Evolutionary conservation across 1,140 invertebrate genomes (phyloP).

Genomic region (Tenebrio molitor): DNA sequence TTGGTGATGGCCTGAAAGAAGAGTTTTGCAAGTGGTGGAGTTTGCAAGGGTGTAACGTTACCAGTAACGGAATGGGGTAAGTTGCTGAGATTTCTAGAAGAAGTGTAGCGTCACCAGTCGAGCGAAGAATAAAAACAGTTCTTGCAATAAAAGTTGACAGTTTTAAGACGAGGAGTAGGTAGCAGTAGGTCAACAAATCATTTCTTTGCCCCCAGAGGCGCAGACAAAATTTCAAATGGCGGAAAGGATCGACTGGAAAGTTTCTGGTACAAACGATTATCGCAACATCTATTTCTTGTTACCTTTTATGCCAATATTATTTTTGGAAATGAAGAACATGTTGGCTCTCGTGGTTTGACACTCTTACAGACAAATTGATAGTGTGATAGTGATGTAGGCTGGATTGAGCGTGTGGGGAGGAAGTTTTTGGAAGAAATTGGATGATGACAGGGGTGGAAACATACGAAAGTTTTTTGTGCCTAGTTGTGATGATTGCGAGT

Average conservation of each 20-base stretch:
- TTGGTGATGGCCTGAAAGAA: neutral
- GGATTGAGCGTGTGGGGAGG: too few relatives aligned
- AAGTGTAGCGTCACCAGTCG: neutral
- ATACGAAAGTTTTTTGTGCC: too few relatives aligned
- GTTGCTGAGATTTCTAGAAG: constrained; percentile 9
- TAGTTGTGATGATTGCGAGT: too few relatives aligned
- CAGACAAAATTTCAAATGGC: neutral
- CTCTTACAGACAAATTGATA: too few relatives aligned
- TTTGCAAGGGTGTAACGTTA: neutral
- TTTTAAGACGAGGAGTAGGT: neutral
- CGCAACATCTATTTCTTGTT: neutral
- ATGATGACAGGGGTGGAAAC: too few relatives aligned
- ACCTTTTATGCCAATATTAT: too few relatives aligned
- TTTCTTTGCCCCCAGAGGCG: neutral
- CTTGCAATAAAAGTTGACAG: neutral
- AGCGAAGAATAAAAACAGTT: constrained; percentile 2
- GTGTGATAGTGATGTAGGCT: too few relatives aligned
- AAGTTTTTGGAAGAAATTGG: too few relatives aligned
- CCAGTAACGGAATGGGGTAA: neutral
- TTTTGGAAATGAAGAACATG: too few relatives aligned
- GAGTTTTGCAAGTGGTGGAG: neutral
- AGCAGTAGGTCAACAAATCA: neutral
- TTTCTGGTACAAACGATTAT: too few relatives aligned
- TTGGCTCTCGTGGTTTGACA: too few relatives aligned
- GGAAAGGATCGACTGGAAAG: neutral